Evolutionary conservation across 2,797 vertebrate species (phyloP), one percentile per base, ranked within the genome.

Genomic region (Silurus aristotelis): DNA sequence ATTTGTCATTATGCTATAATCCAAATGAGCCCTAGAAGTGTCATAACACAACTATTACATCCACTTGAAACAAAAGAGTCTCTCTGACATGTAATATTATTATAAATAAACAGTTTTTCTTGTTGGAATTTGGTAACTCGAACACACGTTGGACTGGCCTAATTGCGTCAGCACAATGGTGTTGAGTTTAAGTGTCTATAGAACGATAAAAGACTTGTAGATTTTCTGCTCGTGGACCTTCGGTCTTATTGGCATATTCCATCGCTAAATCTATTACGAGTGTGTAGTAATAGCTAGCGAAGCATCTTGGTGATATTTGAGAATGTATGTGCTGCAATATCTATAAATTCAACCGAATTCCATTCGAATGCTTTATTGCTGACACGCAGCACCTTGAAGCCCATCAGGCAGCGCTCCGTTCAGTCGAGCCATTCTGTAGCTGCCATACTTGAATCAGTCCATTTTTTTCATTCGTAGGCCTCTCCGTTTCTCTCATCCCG

Each of bases 401-500:
- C 12, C 64, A 43, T 79, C 58, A 64, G 20, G 25, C 78, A 56
- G 20, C 58, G 43, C 78, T 66, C 17, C 22, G 20, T 52, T 25
- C 76, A n/a, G 2, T 10, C 52, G 1, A 63, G 60, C 73, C 20
- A 1, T 25, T 27, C 80, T 68, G 81, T 76, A 55, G 80, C 31
- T n/a, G 60, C 72, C 87, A 73, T 73, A 82, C 84, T 89, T 83
- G 79, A 83, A 85, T 85, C 70, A 6, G 83, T 55, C 20, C 56
- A 56, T 31, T 64, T 68, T 79, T 80, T 60, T 27, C 5, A 25
- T 60, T 76, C 31, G 17, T 71, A 58, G 83, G 63, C 82, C 76
- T 84, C 83, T 85, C 87, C n/a, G 78, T 86, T 86, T 83, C 71
- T 58, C 78, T 84, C 66, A 64, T 83, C 88, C 71, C 66, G 76